A percentile compares a stretch with the other conserved stretches of the same genome.
Evolutionary conservation across 2,797 vertebrate species (phyloP).

Genomic region (Momotus momota): DNA sequence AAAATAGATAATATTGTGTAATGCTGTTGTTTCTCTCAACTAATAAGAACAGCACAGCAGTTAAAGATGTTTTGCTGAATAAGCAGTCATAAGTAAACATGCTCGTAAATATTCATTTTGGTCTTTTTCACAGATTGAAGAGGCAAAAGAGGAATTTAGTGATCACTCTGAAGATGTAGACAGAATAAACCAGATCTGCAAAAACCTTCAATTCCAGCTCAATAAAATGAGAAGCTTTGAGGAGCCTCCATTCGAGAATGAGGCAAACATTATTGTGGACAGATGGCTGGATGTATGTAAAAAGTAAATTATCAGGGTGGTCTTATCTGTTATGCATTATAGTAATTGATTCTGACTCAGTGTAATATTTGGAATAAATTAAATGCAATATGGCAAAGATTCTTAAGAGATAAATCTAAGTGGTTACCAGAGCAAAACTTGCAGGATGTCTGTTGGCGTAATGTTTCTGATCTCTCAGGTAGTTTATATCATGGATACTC

Average conservation of each 20-base stretch:
- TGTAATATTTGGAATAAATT: constrained; percentile 65
- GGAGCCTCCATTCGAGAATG: constrained; percentile 87
- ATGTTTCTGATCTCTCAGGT: neutral
- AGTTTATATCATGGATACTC: neutral
- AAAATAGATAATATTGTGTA: neutral
- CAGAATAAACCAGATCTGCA: constrained; percentile 87
- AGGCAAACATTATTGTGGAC: constrained; percentile 91
- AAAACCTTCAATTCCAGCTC: constrained; percentile 90
- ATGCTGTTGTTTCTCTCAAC: neutral
- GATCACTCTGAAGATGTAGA: constrained; percentile 85
- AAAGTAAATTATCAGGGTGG: constrained; percentile 56
- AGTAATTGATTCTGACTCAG: constrained; percentile 52
- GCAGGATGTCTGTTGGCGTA: neutral
- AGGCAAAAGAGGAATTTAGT: constrained; percentile 87
- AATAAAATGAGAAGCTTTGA: constrained; percentile 91
- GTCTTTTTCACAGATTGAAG: constrained; percentile 81
- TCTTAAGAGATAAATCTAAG: constrained; percentile 41
- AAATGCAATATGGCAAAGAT: constrained; percentile 21
- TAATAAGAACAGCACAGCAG: neutral
- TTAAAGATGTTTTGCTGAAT: neutral
- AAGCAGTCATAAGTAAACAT: neutral
- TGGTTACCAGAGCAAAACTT: constrained; percentile 10
- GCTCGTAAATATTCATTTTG: neutral
- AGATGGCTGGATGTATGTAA: constrained; percentile 94
- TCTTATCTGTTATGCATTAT: constrained; percentile 65